Percentiles rank a stretch among this genome's conserved stretches.
phyloP scores from a whole-genome alignment of 1,140 invertebrate species.

The Pachyrhynchus sulphureomaculatus region DNA sequence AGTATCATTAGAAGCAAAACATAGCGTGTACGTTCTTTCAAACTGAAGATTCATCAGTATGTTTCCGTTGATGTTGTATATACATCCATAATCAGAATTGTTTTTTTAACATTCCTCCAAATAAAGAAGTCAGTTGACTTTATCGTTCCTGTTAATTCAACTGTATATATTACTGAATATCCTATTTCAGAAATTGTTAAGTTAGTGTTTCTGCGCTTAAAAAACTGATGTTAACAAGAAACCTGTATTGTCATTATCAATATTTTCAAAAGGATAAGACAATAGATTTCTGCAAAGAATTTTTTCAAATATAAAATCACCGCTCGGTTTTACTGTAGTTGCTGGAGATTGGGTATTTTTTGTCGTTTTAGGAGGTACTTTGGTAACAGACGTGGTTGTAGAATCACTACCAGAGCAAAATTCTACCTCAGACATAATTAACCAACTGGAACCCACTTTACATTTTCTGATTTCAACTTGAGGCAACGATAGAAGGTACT shows the following conservation, averaged over 20 bases:
- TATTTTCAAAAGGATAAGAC: not conserved
- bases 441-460: not conserved
- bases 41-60: not conserved
- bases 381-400: not conserved
- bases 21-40: slow-evolving; percentile 23
- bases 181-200: not conserved
- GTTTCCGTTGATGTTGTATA: not conserved
- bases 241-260: not conserved
- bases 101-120: slow-evolving; percentile 5
- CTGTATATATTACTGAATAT: not conserved
- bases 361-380: no score
- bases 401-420: slow-evolving; percentile 1
- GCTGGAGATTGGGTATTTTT: no score
- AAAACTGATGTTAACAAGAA: not conserved
- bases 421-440: not conserved
- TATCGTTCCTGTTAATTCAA: not conserved
- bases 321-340: not conserved
- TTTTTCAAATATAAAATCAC: not conserved
- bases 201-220: slow-evolving; percentile 8
- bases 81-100: slow-evolving; percentile 4
- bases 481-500: not conserved
- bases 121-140: slow-evolving; percentile 3
- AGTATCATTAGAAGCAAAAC: slow-evolving; percentile 11
- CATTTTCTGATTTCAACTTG: not conserved
- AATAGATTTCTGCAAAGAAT: slow-evolving; percentile 2